A percentile compares a stretch with the other conserved stretches of the same genome.
phyloP scores from a whole-genome alignment of 1,140 invertebrate species.

The Eumeta japonica region DNA sequence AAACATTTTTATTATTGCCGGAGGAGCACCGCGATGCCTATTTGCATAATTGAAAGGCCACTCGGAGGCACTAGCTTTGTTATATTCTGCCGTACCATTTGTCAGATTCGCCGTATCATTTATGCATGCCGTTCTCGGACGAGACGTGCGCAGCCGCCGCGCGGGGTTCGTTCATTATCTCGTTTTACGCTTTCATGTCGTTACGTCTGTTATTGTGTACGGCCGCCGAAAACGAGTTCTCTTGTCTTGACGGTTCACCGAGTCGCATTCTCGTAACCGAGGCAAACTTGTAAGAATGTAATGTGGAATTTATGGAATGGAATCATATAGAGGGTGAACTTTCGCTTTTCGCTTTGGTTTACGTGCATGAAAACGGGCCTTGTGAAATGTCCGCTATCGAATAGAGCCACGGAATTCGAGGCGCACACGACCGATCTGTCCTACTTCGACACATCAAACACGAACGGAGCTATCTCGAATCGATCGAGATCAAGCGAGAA shows the following conservation, averaged over 20 bases:
- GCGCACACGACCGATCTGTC: too few relatives aligned
- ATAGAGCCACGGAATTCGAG: too few relatives aligned
- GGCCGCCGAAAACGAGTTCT: constrained; percentile 18
- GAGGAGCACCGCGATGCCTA: constrained; percentile 44
- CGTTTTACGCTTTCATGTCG: constrained; percentile 42
- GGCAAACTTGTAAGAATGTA: constrained; percentile 29
- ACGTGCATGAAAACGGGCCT: too few relatives aligned
- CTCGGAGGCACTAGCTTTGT: constrained; percentile 54
- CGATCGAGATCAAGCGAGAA: too few relatives aligned
- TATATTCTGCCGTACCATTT: constrained; percentile 55
- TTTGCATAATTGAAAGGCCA: constrained; percentile 58
- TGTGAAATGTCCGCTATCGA: too few relatives aligned
- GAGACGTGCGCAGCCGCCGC: constrained; percentile 40
- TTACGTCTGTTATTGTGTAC: constrained; percentile 10
- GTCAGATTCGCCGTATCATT: constrained; percentile 56
- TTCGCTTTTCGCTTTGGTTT: constrained; percentile 30
- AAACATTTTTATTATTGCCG: constrained; percentile 55
- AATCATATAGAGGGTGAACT: too few relatives aligned
- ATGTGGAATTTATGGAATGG: constrained; percentile 36
- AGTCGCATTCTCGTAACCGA: constrained; percentile 29
- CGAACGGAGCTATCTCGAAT: too few relatives aligned
- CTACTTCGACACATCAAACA: too few relatives aligned
- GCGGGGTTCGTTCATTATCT: constrained; percentile 52
- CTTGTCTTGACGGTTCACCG: constrained; percentile 28
- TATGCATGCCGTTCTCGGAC: constrained; percentile 53